These are phyloP conservation scores for Rhyacophila brunnea DNA, from an alignment of 1,140 invertebrate genomes.

Conservation along the genomic window DNA sequence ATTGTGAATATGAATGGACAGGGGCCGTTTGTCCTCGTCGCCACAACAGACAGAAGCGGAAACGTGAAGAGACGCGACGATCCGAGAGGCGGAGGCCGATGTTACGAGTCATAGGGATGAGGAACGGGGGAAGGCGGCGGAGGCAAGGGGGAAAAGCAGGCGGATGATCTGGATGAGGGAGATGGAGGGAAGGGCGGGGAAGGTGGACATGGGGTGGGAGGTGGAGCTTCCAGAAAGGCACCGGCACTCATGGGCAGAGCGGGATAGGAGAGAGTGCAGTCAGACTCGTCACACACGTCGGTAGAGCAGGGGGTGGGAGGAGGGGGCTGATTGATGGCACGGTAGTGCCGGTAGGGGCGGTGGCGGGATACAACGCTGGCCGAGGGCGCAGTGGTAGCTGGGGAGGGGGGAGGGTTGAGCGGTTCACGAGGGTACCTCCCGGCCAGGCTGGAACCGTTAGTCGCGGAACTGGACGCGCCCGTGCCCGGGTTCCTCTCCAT, in stretches of 20 bases:
- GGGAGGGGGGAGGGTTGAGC: constrained; percentile 86
- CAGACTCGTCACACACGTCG: constrained; percentile 88
- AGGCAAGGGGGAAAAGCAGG: constrained; percentile 70
- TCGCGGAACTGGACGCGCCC: constrained; percentile 75
- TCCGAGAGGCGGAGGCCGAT: neutral
- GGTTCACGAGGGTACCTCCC: constrained; percentile 75
- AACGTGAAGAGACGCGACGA: too few species aligned
- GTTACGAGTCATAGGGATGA: constrained; percentile 41
- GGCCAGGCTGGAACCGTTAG: constrained; percentile 50
- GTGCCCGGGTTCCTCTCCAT: constrained; percentile 81
- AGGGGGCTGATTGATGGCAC: constrained; percentile 79
- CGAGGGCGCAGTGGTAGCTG: constrained; percentile 66
- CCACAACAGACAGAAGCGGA: too few species aligned
- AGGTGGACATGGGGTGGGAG: constrained; percentile 82
- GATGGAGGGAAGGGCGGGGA: constrained; percentile 83
- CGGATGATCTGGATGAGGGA: constrained; percentile 73
- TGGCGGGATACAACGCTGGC: constrained; percentile 55
- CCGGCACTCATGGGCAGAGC: constrained; percentile 42
- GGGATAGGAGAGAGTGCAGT: constrained; percentile 61
- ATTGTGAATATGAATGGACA: too few species aligned
- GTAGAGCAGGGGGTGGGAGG: constrained; percentile 93
- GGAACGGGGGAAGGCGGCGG: constrained; percentile 72
- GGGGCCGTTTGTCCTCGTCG: too few species aligned
- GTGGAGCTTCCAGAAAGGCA: constrained; percentile 70
- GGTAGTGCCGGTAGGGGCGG: constrained; percentile 74